phyloP scores from a whole-genome alignment of 2,797 vertebrate species.

The Falco columbarius region DNA sequence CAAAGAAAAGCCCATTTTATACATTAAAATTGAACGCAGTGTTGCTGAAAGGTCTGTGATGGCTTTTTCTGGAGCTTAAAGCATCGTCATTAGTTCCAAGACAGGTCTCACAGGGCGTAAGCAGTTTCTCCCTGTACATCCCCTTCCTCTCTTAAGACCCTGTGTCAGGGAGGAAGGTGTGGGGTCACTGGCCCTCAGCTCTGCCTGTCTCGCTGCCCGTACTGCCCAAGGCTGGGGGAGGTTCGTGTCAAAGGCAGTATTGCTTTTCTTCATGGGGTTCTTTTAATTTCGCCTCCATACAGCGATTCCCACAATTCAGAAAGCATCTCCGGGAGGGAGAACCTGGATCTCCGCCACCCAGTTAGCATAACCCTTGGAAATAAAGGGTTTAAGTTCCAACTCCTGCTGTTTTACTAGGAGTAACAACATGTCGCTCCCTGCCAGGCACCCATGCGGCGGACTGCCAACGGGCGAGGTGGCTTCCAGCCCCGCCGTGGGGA shows the following conservation, averaged over 20 bases:
- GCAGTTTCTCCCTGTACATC: neutral
- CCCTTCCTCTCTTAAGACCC: neutral
- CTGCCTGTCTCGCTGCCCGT: neutral
- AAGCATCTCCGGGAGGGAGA: neutral
- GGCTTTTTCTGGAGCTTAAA: slow-evolving; percentile 17
- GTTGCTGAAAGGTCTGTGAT: slow-evolving; percentile 41
- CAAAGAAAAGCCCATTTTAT: slow-evolving; percentile 47
- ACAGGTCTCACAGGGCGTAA: neutral
- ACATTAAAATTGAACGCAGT: slow-evolving; percentile 61
- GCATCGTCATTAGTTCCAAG: neutral
- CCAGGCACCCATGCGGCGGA: neutral
- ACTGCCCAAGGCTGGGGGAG: neutral
- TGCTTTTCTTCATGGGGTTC: neutral
- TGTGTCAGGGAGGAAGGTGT: neutral
- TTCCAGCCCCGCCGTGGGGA: accelerated
- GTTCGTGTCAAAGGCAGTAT: neutral
- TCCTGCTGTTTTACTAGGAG: neutral
- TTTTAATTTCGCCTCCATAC: neutral
- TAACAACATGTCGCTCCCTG: neutral
- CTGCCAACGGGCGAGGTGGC: neutral
- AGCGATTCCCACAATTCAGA: neutral
- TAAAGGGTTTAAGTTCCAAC: neutral
- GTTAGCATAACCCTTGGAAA: neutral
- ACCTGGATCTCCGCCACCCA: neutral
- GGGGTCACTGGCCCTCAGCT: neutral